Evolutionary conservation across 2,888 invertebrate species (phyloP), one percentile per base, ranked within the genome.

Genomic region (Hartigia nigra): DNA sequence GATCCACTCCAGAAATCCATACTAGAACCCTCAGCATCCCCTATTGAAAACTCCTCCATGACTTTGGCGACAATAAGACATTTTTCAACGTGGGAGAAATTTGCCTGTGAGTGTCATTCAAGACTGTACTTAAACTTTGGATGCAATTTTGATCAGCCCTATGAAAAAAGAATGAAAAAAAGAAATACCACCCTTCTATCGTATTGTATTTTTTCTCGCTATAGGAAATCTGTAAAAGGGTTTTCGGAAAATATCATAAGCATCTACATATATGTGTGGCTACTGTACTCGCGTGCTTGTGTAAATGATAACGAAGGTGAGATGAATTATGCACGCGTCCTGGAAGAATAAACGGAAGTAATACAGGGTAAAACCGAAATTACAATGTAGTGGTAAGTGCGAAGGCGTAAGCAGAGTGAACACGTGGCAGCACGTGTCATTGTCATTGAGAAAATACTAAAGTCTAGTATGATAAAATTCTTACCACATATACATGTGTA

Each of bases 1-100:
- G 87, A 84, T 84, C 83, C 86, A 84, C 82, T 75, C 77, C 78
- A 83, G 84, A 87, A 87, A 86, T 85, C 85, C 85, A 85, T 84
- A 85, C 83, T 83, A 78, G 80, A 78, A 78, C 76, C 77, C 80
- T 79, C 75, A 9, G 55, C 55, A 55, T 55, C 55, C 23, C 55
- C 55, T 23, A 55, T 55, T 2, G 55, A 23, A 23, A 23, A 55
- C 23, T 5, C 9, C 14, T 2, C 14, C 23, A 0, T 55, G 55
- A 55, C 23, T 23, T 55, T 55, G 23, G 23, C 23, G 14, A 55
- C 9, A 23, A 55, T 55, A 55, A 55, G 23, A 9, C 5, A 55
- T 23, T 9, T 23, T 23, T 23, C 23, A 9, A 55, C 55, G 55
- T 55, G 14, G 23, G 23, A 2, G 9, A 55, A 55, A 5, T 55